Base-by-base conservation (phyloP, 2,113 vertebrate species). In the Cynocephalus volans region DNA sequence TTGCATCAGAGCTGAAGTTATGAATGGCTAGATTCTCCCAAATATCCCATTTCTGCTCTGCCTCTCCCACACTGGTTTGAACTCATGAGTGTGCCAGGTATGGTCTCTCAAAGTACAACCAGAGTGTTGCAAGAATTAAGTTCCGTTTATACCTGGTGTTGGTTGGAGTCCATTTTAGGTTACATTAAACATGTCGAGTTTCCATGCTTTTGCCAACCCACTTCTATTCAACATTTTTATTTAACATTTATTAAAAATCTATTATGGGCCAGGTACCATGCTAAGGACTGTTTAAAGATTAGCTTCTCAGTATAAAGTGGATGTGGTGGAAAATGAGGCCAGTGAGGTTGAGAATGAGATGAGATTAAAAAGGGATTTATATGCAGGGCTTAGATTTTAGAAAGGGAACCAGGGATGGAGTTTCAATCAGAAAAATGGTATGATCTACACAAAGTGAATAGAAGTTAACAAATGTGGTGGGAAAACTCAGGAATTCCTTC, bases 21-120 rank as follows among this genome's bases (percentile, higher is more conserved):
- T 64, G n/a, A 84, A 83, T 90, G 67, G 23, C 15, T 92, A 45
- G 70, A 73, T 75, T 94, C 77, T 92, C 56, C 94, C 65, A 98
- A 88, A 82, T 64, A 64, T 8, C 81, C 83, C 1, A 62, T 90
- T 96, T 88, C 23, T 6, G 33, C 54, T 67, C 56, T 52, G 24
- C 50, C 19, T 91, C 41, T 83, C 52, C 36, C 7, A 19, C 85
- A 17, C 58, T 67, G 52, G 58, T 91, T 84, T 88, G 26, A 93
- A 95, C 26, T 92, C 41, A 31, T 60, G n/a, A 84, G 24, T 69
- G 23, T 69, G 65, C 33, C 19, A 93, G 31, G 13, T 15, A 17
- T 45, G 36, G 58, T 86, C 67, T 95, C 84, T 62, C 69, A 48
- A 52, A 77, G 75, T 52, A 58, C 24, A 60, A n/a, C 24, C 45